These are phyloP conservation scores for Diabrotica undecimpunctata DNA, from an alignment of 1,140 invertebrate genomes.

Conservation along the genomic window DNA sequence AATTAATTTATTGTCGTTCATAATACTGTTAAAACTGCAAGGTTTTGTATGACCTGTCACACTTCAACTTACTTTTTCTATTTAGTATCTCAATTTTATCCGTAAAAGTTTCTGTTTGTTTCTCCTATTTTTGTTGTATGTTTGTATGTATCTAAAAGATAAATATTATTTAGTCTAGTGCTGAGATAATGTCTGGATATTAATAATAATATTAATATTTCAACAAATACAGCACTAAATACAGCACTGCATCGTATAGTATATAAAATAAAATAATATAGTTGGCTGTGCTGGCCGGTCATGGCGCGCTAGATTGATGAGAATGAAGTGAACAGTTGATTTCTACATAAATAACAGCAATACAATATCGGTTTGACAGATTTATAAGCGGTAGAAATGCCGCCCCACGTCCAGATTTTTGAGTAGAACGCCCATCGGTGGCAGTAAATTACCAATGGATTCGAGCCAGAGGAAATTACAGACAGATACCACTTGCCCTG, in stretches of 20 bases:
- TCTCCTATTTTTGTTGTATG: no score
- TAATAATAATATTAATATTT: no score
- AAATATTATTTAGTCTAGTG: no score
- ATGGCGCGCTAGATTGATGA: constrained; percentile 39
- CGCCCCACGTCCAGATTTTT: constrained; percentile 42
- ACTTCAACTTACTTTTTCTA: no score
- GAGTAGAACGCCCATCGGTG: constrained; percentile 42
- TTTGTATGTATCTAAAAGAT: no score
- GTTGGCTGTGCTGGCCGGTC: constrained; percentile 11
- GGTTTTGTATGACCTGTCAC: no score
- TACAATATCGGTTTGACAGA: constrained; percentile 44
- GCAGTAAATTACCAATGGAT: constrained; percentile 33
- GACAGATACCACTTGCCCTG: constrained; percentile 23
- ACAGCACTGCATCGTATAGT: neutral
- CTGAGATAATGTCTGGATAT: no score
- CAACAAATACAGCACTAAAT: neutral
- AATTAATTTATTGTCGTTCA: no score
- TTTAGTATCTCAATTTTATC: no score
- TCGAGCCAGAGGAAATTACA: constrained; percentile 31
- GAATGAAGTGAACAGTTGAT: constrained; percentile 43
- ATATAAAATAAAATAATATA: constrained; percentile 11
- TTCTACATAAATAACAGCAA: constrained; percentile 45
- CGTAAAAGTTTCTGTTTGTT: no score
- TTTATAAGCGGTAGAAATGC: constrained; percentile 40
- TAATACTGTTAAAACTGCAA: no score